These are phyloP conservation scores for Caenorhabditis drosophilae DNA, from an alignment of 2,888 invertebrate species.

Conservation along the genomic window DNA sequence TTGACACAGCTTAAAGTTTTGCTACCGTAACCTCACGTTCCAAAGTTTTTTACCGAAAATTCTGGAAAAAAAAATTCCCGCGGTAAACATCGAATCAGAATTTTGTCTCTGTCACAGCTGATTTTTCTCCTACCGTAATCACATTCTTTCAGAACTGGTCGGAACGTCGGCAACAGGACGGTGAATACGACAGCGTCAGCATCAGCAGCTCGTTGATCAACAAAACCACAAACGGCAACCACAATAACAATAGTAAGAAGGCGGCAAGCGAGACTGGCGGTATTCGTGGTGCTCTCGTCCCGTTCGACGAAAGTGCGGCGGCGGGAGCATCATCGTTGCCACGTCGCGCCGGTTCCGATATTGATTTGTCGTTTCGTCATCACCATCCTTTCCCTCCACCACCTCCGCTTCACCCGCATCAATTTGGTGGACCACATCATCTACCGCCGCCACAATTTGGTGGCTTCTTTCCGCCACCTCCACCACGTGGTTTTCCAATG, in stretches of 20 bases:
- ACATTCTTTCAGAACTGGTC: constrained; percentile 41
- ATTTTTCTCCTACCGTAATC: no score
- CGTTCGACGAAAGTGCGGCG: constrained; percentile 43
- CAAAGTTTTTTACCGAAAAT: neutral
- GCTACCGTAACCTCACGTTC: no score
- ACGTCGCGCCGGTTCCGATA: constrained; percentile 44
- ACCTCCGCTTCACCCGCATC: neutral
- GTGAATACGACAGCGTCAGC: constrained; percentile 67
- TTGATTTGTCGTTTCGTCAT: constrained; percentile 30
- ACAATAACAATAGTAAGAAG: no score
- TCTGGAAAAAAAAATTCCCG: neutral
- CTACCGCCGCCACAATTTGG: constrained; percentile 13
- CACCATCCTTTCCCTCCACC: constrained; percentile 10
- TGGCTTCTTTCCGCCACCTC: constrained; percentile 38
- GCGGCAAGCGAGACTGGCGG: constrained; percentile 51
- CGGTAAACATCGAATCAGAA: neutral
- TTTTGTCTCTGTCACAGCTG: no score
- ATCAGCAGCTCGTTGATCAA: constrained; percentile 52
- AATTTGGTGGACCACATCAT: constrained; percentile 3
- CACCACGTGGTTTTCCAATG: constrained; percentile 17
- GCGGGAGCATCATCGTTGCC: neutral
- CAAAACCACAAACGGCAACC: no score
- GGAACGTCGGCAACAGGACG: constrained; percentile 63
- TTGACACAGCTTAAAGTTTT: no score
- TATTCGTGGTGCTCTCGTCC: constrained; percentile 34